phyloP scores from a whole-genome alignment of 2,797 vertebrate genomes.

The Poecilia velifera region DNA sequence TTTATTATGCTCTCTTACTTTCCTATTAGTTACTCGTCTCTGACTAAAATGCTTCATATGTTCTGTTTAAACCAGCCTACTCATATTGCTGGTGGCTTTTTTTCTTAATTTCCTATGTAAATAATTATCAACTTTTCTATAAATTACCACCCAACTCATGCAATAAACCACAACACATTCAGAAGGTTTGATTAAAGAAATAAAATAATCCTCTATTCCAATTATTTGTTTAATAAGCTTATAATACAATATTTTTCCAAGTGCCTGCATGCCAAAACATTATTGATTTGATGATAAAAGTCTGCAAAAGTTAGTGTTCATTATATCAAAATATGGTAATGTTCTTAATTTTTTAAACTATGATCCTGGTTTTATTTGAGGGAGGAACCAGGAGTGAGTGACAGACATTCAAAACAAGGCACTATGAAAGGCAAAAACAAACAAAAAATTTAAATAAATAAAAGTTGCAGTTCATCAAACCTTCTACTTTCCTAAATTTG shows the following conservation, averaged over 20 bases:
- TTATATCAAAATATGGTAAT: neutral
- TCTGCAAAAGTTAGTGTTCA: neutral
- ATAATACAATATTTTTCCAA: neutral
- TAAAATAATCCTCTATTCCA: neutral
- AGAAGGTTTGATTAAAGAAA: neutral
- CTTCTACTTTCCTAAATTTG: neutral
- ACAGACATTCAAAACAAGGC: neutral
- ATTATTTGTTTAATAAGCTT: neutral
- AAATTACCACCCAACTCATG: neutral
- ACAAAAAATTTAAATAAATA: neutral
- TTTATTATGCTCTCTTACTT: neutral
- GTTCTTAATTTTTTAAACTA: neutral
- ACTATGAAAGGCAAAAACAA: neutral
- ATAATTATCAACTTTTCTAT: neutral
- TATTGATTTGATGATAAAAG: neutral
- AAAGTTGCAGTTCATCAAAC: neutral
- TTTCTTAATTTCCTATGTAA: neutral
- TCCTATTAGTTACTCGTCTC: neutral
- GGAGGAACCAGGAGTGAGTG: neutral
- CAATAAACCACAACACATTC: neutral
- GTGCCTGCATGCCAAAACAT: neutral
- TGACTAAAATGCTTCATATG: neutral
- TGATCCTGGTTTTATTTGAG: neutral
- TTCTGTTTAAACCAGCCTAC: neutral
- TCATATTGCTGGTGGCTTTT: neutral